Base-by-base conservation (phyloP, 1,140 invertebrate species). In the Euglossa dilemma region DNA sequence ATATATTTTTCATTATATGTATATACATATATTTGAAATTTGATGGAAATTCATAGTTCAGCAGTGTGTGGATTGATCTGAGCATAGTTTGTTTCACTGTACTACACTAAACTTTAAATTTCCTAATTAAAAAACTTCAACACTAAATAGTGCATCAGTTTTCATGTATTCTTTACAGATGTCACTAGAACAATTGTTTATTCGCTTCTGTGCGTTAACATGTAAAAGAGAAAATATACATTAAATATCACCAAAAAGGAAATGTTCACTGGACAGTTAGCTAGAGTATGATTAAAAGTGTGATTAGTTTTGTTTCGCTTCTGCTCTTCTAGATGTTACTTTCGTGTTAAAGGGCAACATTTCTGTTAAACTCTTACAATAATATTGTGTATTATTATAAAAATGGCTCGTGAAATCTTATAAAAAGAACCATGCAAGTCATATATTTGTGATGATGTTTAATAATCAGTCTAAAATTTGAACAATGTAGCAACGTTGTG, bases 391-490 rank as follows among this genome's bases (percentile, higher is more conserved):
- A 61, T 85, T 78, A 56, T 87, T 77, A 87, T 76, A 87, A 87
- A 84, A 87, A 69, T 85, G 70, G 45, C 63, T 83, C 43, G 71
- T 83, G 66, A 86, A 79, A 43, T 84, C 61, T 74, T 84, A 76
- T 74, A 84, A 84, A 87, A 87, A 87, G 50, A 61, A 87, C 56
- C 52, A 84, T 87, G 86, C 77, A 69, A 59, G 85, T 56, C 64
- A 73, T 74, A 59, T 86, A 79, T 36, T 84, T 84, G 78, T 80
- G 81, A 88, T 66, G 52, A 85, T 85, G 74, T 83, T 89, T 88
- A 88, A 88, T 90, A 81, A 69, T 86, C 86, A 85, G 88, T 90
- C 88, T 90, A 90, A 84, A 87, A 89, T 86, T 87, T 87, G 84
- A 90, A 89, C 88, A 89, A 87, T 89, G 80, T 86, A 87, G 89